Evolutionary conservation across 2,113 vertebrate species (phyloP), one percentile per base, ranked within the genome.

Genomic region (Callorhinus ursinus): DNA sequence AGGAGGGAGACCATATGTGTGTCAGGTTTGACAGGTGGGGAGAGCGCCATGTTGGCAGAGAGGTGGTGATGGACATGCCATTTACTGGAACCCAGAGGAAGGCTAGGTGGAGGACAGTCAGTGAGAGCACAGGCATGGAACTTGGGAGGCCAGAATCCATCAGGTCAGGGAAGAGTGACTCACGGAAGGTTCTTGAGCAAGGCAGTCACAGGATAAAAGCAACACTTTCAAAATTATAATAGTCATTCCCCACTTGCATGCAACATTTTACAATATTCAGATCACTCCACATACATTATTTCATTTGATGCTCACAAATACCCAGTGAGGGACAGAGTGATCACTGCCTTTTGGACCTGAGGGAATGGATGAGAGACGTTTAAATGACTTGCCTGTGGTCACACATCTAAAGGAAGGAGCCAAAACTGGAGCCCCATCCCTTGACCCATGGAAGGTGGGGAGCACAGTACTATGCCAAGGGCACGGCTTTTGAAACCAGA

Each of bases 391-490:
- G 11, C 61, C 81, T 36, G 53, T 22, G 10, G 28, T 36, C 49
- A 46, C 24, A 28, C 42, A 5, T 4, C 31, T 4, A 6, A 63
- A 49, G 81, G n/a, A 13, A 87, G 22, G 51, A 55, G 51, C 49
- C 26, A 7, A 31, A 72, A 1, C 39, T 12, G 39, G 69, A 88
- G 67, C 16, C 13, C 57, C 5, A 21, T 2, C 36, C 51, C 2
- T 3, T 2, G 2, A 13, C 65, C 39, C 16, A 1, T 24, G 67
- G n/a, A 7, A 11, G 14, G 24, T 1, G 2, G 5, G 10, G 26
- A 21, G 11, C 33, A 11, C 9, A 3, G 53, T 1, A 19, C 24
- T 51, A 8, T 1, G 28, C 24, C 21, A 28, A 86, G 65, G 31
- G 33, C 7, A 1, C 5, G 77, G 83, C 59, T 80, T 72, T 31